phyloP scores from a whole-genome alignment of 2,888 invertebrate species.

The Diogma glabrata region DNA sequence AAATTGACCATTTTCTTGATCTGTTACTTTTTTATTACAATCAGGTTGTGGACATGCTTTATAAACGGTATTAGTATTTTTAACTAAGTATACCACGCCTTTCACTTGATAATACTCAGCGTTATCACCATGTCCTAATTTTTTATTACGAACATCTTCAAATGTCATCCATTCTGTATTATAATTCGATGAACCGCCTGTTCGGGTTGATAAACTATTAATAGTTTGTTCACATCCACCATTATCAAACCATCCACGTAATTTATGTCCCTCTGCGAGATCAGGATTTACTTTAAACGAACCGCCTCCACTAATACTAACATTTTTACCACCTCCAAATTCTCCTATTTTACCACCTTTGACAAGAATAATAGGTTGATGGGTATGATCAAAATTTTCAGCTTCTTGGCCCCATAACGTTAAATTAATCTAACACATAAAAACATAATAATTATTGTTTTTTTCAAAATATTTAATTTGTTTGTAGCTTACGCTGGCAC shows the following conservation, averaged over 20 bases:
- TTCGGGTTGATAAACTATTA: conserved; percentile 54
- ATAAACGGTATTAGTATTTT: conserved; percentile 76
- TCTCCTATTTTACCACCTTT: conserved; percentile 79
- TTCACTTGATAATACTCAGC: conserved; percentile 72
- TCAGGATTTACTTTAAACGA: conserved; percentile 78
- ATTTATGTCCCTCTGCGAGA: conserved; percentile 67
- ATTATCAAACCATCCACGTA: conserved; percentile 87
- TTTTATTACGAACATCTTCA: conserved; percentile 56
- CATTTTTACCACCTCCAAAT: conserved; percentile 70
- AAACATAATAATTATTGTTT: conserved; percentile 24
- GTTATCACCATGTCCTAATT: conserved; percentile 61
- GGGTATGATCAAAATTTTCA: conserved; percentile 64
- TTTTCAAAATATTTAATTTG: conserved; percentile 10
- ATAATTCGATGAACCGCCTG: conserved; percentile 38
- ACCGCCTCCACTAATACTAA: conserved; percentile 48
- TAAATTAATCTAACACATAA: conserved; percentile 48
- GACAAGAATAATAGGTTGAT: conserved; percentile 71
- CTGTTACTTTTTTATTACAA: conserved; percentile 93
- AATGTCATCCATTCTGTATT: conserved; percentile 63
- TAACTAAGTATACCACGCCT: conserved; percentile 66
- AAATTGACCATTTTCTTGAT: conserved; percentile 76
- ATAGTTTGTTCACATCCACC: conserved; percentile 52
- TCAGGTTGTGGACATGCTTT: conserved; percentile 79
- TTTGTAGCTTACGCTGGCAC: conserved; percentile 46
- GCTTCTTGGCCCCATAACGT: conserved; percentile 91